phyloP scores from a whole-genome alignment of 2,113 vertebrate genomes.

The Cynopterus brachyotis region DNA sequence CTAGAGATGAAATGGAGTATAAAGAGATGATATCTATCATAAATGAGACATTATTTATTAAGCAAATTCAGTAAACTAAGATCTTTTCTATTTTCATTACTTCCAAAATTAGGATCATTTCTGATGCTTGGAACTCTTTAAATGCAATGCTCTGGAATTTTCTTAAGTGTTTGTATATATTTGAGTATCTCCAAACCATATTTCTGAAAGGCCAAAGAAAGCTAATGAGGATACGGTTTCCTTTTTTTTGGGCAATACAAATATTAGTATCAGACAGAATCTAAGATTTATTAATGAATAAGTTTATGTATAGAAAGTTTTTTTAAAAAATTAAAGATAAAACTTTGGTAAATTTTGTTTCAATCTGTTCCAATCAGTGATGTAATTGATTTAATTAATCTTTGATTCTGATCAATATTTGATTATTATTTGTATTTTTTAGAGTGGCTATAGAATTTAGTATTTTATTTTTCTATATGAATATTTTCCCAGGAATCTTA shows the following conservation, averaged over 20 bases:
- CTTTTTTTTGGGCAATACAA: background rate
- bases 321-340: background rate
- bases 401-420: constrained; percentile 21
- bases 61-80: background rate
- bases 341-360: background rate
- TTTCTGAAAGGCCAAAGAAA: background rate
- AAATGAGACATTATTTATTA: background rate
- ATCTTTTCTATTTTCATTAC: background rate
- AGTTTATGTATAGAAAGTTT: background rate
- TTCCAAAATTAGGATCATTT: background rate
- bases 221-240: accelerated
- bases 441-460: background rate
- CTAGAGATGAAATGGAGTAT: background rate
- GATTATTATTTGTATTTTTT: background rate
- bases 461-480: background rate
- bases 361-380: background rate
- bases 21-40: background rate
- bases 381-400: background rate
- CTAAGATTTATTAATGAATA: background rate
- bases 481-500: background rate
- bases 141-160: background rate
- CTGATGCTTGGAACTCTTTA: background rate
- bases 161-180: background rate
- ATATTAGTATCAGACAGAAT: background rate
- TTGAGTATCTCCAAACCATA: background rate